phyloP scores from a whole-genome alignment of 2,888 invertebrate genomes.

The Steinernema carpocapsae region DNA sequence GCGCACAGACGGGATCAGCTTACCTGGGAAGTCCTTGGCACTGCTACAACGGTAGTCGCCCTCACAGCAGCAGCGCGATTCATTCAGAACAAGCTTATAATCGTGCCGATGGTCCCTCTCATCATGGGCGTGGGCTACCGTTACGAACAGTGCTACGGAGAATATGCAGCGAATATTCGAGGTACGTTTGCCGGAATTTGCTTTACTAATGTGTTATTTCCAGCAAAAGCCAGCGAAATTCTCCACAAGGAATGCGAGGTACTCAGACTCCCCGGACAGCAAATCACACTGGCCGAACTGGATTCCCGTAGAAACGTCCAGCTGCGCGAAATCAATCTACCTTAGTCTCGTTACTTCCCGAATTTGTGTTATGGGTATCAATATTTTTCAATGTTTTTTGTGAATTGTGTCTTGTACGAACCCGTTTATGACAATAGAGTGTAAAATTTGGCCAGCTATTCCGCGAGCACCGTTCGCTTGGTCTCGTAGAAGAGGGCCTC shows the following conservation, averaged over 20 bases:
- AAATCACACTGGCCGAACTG: constrained; percentile 44
- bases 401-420: constrained; percentile 5
- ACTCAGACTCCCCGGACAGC: constrained; percentile 38
- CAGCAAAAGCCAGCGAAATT: constrained; percentile 11
- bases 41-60: constrained; percentile 48
- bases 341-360: background rate
- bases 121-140: constrained; percentile 56
- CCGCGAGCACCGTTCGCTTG: background rate
- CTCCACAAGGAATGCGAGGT: constrained; percentile 1
- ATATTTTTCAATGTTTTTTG: background rate
- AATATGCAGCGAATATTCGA: constrained; percentile 42
- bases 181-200: constrained; percentile 33
- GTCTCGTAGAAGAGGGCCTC: constrained; percentile 69
- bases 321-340: constrained; percentile 1
- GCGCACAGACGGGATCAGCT: constrained; percentile 47
- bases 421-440: constrained; percentile 16
- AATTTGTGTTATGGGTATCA: constrained; percentile 10
- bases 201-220: background rate
- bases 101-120: constrained; percentile 57
- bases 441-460: background rate
- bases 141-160: constrained; percentile 53
- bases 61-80: constrained; percentile 47
- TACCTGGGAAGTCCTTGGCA: constrained; percentile 53
- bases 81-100: constrained; percentile 36
- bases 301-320: constrained; percentile 35